Percentiles rank a stretch among this genome's conserved stretches.
phyloP scores from a whole-genome alignment of 2,113 vertebrate species.

The Ailuropoda melanoleuca region DNA sequence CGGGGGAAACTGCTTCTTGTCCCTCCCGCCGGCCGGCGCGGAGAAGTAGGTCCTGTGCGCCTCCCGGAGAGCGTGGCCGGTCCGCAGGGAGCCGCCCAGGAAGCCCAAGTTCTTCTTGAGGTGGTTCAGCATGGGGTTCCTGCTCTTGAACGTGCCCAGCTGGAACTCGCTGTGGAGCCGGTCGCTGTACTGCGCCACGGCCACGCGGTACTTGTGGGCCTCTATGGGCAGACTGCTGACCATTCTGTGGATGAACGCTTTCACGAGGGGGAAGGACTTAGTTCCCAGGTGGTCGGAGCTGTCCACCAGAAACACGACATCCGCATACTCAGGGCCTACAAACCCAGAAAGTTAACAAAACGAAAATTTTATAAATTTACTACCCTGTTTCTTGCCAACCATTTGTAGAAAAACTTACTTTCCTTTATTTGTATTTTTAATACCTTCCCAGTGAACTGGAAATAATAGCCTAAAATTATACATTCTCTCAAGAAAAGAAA shows the following conservation, averaged over 20 bases:
- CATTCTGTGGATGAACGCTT: slow-evolving; percentile 66
- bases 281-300: slow-evolving; percentile 73
- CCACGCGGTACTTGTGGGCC: slow-evolving; percentile 74
- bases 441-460: background rate
- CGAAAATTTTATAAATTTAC: background rate
- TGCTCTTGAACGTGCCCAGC: slow-evolving; percentile 71
- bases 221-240: slow-evolving; percentile 75
- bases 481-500: background rate
- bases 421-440: background rate
- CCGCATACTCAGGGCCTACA: slow-evolving; percentile 66
- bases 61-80: slow-evolving; percentile 73
- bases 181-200: slow-evolving; percentile 79
- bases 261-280: slow-evolving; percentile 70
- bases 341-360: background rate
- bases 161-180: slow-evolving; percentile 68
- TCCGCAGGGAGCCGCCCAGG: slow-evolving; percentile 61
- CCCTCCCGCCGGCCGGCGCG: slow-evolving; percentile 31
- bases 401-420: background rate
- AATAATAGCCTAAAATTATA: background rate
- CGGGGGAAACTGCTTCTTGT: slow-evolving; percentile 70
- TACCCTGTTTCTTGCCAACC: background rate
- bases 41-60: slow-evolving; percentile 72
- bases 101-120: slow-evolving; percentile 76
- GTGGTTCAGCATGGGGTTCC: slow-evolving; percentile 74
- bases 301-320: slow-evolving; percentile 82